Percentiles rank a stretch among this genome's conserved stretches.
phyloP scores from a whole-genome alignment of 2,888 invertebrate species.

The Pegoplata infirma region DNA sequence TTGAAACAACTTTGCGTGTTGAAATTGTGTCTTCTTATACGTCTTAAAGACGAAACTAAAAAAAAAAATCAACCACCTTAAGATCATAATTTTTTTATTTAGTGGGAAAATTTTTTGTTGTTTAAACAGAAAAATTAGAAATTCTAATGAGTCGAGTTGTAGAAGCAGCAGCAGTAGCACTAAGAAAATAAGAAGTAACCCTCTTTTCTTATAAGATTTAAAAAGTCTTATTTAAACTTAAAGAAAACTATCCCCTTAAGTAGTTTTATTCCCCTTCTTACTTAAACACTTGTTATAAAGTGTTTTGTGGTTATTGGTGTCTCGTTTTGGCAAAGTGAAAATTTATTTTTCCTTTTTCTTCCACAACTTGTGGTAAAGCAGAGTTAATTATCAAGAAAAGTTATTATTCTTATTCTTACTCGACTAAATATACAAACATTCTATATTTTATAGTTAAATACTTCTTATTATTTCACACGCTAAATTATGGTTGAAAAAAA shows the following conservation, averaged over 20 bases:
- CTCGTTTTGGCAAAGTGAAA: conserved; percentile 20
- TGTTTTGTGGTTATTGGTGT: conserved; percentile 18
- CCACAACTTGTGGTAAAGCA: conserved; percentile 15
- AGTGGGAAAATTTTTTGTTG: conserved; percentile 53
- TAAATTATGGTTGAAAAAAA: conserved; percentile 63
- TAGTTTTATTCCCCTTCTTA: background rate
- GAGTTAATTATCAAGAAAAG: conserved; percentile 55
- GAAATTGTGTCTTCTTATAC: conserved; percentile 8
- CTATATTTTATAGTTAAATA: conserved; percentile 59
- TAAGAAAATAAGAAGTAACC: conserved; percentile 47
- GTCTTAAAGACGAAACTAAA: conserved; percentile 53
- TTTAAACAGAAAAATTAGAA: conserved; percentile 47
- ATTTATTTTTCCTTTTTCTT: conserved; percentile 5
- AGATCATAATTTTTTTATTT: conserved; percentile 48
- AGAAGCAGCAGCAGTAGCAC: background rate
- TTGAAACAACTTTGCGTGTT: conserved; percentile 47
- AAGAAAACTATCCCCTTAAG: conserved; percentile 11
- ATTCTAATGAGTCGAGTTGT: conserved; percentile 47
- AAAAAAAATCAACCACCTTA: conserved; percentile 58
- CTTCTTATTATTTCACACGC: conserved; percentile 72
- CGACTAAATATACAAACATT: conserved; percentile 33
- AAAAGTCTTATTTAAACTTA: conserved; percentile 12
- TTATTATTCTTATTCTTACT: conserved; percentile 5
- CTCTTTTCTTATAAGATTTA: conserved; percentile 57
- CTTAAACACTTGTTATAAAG: conserved; percentile 26